phyloP scores from a whole-genome alignment of 1,140 invertebrate genomes.

The Calycopis cecrops region DNA sequence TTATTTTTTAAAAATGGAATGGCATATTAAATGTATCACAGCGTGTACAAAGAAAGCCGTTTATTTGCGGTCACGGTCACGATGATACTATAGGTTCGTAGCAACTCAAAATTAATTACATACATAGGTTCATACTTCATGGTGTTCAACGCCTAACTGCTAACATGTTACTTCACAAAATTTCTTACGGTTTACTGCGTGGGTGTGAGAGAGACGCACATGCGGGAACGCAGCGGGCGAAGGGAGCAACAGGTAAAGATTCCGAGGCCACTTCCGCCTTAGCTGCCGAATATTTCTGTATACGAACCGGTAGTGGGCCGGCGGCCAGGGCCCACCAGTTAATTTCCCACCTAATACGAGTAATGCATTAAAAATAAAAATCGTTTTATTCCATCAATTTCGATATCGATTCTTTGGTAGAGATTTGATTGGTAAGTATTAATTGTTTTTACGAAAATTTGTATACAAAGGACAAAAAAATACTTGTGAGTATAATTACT shows the following conservation, averaged over 20 bases:
- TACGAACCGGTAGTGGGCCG: constrained; percentile 71
- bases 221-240: constrained; percentile 56
- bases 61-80: constrained; percentile 62
- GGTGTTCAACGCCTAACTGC: constrained; percentile 40
- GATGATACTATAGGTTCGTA: constrained; percentile 13
- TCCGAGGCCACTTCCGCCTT: constrained; percentile 75
- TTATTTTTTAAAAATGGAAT: no score
- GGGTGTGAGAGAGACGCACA: constrained; percentile 41
- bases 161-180: constrained; percentile 26
- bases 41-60: no score
- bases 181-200: constrained; percentile 18
- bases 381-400: no score
- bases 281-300: constrained; percentile 73
- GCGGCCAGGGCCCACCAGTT: constrained; percentile 45
- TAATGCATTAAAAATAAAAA: no score
- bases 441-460: no score
- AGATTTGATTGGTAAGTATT: no score
- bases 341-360: constrained; percentile 3
- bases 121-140: constrained; percentile 60
- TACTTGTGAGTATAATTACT: no score
- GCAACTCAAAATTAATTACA: constrained; percentile 41
- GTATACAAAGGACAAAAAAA: no score
- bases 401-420: no score
- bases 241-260: constrained; percentile 75
- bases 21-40: neutral